These are phyloP conservation scores for Anguilla rostrata DNA, from an alignment of 2,113 vertebrate genomes.

Conservation along the genomic window DNA sequence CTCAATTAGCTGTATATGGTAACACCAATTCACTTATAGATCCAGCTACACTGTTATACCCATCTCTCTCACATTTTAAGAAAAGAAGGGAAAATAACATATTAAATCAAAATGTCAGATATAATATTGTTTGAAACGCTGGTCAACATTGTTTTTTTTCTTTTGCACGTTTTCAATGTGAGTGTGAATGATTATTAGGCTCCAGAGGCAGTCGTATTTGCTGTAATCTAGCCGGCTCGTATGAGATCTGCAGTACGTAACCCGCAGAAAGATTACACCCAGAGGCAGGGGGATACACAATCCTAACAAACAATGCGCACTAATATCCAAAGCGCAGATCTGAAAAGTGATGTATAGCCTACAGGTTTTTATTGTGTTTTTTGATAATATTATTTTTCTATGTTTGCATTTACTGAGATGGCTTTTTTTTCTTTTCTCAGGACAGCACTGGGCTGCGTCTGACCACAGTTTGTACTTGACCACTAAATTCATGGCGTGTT, in stretches of 20 bases:
- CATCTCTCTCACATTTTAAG: no score
- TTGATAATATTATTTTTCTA: not conserved
- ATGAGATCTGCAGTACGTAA: not conserved
- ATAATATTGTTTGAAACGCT: not conserved
- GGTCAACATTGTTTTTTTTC: not conserved
- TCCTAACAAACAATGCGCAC: not conserved
- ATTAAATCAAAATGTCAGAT: not conserved
- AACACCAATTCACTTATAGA: no score
- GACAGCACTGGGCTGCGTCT: not conserved
- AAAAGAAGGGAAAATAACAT: not conserved
- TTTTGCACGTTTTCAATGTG: not conserved
- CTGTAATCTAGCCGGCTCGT: not conserved
- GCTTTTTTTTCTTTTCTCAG: not conserved
- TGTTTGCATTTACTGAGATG: not conserved
- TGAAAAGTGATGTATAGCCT: not conserved
- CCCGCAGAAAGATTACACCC: constrained; percentile 13
- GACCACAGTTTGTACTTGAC: not conserved
- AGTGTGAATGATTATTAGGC: not conserved
- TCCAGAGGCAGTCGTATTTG: not conserved
- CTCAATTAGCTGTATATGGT: no score
- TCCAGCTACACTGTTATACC: no score
- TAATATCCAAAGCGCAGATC: not conserved
- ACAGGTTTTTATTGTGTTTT: not conserved
- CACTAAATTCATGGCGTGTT: not conserved
- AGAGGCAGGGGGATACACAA: not conserved